phyloP scores from a whole-genome alignment of 1,140 invertebrate genomes.

The Microplitis mediator region DNA sequence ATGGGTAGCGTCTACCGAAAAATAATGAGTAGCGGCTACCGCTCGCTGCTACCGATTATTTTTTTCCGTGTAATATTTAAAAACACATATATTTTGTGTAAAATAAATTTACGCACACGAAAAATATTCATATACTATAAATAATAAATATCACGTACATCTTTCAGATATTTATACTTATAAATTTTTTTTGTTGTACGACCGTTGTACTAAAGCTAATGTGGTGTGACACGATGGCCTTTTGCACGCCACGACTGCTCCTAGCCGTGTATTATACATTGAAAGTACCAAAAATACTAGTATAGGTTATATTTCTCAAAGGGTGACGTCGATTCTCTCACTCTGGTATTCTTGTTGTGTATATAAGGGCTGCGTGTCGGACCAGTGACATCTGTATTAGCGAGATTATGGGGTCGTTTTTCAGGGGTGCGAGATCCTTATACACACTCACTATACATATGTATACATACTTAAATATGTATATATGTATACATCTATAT shows the following conservation, averaged over 20 bases:
- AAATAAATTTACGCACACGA: no score
- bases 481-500: not conserved
- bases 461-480: not conserved
- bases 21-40: no score
- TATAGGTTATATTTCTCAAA: slow-evolving; percentile 14
- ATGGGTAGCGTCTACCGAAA: no score
- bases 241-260: not conserved
- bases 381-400: slow-evolving; percentile 41
- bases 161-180: no score
- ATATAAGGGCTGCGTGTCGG: slow-evolving; percentile 11
- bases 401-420: slow-evolving; percentile 37
- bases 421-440: slow-evolving; percentile 15
- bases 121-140: no score
- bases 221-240: slow-evolving; percentile 25
- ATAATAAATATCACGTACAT: no score
- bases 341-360: not conserved
- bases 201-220: slow-evolving; percentile 7
- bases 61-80: no score
- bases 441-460: not conserved
- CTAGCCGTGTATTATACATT: not conserved
- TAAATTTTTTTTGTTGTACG: no score
- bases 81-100: no score
- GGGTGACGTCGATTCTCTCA: not conserved
- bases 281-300: not conserved
- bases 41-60: no score